phyloP scores from a whole-genome alignment of 2,797 vertebrate genomes.

The Rhinoraja longicauda region DNA sequence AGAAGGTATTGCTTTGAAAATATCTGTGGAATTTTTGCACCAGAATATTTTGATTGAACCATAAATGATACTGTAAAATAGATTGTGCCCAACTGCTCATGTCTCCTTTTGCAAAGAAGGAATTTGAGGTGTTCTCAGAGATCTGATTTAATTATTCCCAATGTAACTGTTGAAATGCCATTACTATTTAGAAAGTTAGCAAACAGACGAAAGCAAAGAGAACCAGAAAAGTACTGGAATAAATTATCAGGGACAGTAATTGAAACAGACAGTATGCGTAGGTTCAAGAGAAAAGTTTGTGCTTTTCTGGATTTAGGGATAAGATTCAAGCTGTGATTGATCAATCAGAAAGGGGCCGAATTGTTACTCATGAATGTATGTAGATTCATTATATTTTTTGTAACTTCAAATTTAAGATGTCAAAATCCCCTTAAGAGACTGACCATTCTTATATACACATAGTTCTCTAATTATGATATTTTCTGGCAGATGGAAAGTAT shows the following conservation, averaged over 20 bases:
- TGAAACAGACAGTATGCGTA: slow-evolving; percentile 30
- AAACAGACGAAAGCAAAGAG: neutral
- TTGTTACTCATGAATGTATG: neutral
- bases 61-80: neutral
- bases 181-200: neutral
- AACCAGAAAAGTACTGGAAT: neutral
- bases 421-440: neutral
- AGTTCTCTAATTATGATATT: neutral
- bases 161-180: neutral
- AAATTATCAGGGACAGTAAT: slow-evolving; percentile 5
- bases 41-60: neutral
- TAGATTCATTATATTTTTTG: no score
- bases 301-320: neutral
- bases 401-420: neutral
- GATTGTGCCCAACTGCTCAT: neutral
- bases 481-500: neutral
- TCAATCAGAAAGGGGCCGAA: neutral
- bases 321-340: slow-evolving; percentile 2
- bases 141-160: neutral
- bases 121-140: neutral
- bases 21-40: neutral
- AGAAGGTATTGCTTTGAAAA: neutral
- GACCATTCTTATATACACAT: neutral
- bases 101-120: no score
- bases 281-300: slow-evolving; percentile 2